Evolutionary conservation across 2,888 invertebrate species (phyloP).

Genomic region (Azorinus chamasolen): DNA sequence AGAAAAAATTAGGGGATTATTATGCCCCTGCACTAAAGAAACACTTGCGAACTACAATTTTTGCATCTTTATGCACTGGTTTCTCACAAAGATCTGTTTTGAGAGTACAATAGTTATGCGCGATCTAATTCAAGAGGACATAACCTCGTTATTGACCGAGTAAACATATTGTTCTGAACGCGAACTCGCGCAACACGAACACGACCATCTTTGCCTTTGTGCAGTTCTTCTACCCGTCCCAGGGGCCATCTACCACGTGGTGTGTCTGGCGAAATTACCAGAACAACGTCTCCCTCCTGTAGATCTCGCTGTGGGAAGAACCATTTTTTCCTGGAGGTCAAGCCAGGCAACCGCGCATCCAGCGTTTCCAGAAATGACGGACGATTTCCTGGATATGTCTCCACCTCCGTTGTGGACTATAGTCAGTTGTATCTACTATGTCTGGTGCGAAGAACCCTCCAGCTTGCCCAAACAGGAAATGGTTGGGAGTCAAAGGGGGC

Average conservation of each 20-base stretch:
- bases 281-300: slow-evolving; percentile 45
- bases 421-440: slow-evolving; percentile 15
- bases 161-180: slow-evolving; percentile 18
- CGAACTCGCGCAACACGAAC: slow-evolving; percentile 36
- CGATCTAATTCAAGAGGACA: slow-evolving; percentile 24
- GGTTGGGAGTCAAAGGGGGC: slow-evolving; percentile 52
- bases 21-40: too few relatives aligned
- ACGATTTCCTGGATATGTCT: slow-evolving; percentile 55
- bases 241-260: slow-evolving; percentile 51
- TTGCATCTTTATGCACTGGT: too few relatives aligned
- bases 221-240: slow-evolving; percentile 39
- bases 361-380: slow-evolving; percentile 53
- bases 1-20: too few relatives aligned
- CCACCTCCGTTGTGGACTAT: slow-evolving; percentile 33
- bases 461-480: slow-evolving; percentile 63
- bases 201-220: slow-evolving; percentile 47
- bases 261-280: slow-evolving; percentile 38
- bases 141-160: slow-evolving; percentile 31
- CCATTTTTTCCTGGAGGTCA: slow-evolving; percentile 44
- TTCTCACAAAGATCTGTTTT: too few relatives aligned
- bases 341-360: neutral
- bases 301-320: slow-evolving; percentile 27
- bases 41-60: too few relatives aligned
- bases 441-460: slow-evolving; percentile 61
- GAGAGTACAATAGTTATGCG: neutral